Evolutionary conservation across 2,113 vertebrate species (phyloP).

Genomic region (Agelaius tricolor): DNA sequence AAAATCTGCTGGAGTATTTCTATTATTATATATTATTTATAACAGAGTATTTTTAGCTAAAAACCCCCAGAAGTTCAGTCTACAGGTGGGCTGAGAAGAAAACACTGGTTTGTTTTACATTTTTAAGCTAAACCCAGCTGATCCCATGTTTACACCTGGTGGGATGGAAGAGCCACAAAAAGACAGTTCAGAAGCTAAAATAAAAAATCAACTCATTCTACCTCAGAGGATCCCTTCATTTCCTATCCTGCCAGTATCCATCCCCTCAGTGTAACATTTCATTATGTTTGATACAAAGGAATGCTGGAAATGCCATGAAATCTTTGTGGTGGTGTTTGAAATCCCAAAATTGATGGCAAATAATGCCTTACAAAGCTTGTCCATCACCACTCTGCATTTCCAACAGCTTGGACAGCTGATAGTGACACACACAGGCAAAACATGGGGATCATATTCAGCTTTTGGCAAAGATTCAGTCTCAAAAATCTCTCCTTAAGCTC

Average conservation of each 20-base stretch:
- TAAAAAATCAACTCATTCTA: background rate
- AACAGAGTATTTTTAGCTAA: background rate
- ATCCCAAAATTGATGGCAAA: background rate
- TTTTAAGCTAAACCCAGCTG: conserved; percentile 20
- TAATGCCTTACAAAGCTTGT: background rate
- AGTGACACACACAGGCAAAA: background rate
- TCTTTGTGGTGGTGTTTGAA: background rate
- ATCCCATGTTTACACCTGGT: background rate
- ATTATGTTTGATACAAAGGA: background rate
- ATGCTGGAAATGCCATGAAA: background rate
- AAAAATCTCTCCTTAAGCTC: background rate
- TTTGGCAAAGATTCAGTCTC: background rate
- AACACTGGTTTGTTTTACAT: conserved; percentile 2
- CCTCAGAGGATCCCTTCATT: background rate
- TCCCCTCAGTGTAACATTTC: background rate
- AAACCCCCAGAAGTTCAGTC: background rate
- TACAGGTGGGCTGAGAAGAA: background rate
- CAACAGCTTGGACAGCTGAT: background rate
- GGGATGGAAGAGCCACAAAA: background rate
- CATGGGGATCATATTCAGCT: background rate
- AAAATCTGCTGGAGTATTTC: background rate
- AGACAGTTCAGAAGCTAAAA: background rate
- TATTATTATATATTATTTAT: too few species aligned
- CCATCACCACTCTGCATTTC: background rate
- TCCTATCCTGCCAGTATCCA: background rate